A percentile compares a stretch with the other conserved stretches of the same genome.
Evolutionary conservation across 1,140 invertebrate species (phyloP).

Genomic region (Octopus bimaculoides): DNA sequence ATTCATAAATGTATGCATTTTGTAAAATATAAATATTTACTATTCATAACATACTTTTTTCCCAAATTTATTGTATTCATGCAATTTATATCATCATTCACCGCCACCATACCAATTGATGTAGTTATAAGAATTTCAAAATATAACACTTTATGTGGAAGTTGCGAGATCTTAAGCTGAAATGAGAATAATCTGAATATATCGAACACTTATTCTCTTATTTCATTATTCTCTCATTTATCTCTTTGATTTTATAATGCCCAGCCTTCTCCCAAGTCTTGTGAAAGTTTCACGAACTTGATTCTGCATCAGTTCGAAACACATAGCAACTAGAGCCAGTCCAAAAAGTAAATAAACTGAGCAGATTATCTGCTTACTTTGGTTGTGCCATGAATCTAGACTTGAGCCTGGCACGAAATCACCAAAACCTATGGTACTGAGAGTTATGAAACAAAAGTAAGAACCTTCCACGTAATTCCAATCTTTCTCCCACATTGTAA

Average conservation of each 20-base stretch:
- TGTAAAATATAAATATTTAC: too few relatives aligned
- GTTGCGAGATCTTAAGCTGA: too few relatives aligned
- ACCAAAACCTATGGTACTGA: slow-evolving; percentile 75
- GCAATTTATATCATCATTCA: too few relatives aligned
- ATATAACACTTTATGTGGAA: too few relatives aligned
- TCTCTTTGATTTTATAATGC: not conserved
- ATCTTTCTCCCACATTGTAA: slow-evolving; percentile 67
- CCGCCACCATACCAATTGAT: too few relatives aligned
- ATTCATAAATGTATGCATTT: too few relatives aligned
- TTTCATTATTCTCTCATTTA: not conserved
- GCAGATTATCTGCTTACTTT: slow-evolving; percentile 18
- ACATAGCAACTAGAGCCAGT: slow-evolving; percentile 22
- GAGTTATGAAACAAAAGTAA: slow-evolving; percentile 85
- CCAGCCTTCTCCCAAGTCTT: slow-evolving; percentile 54
- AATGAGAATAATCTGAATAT: too few relatives aligned
- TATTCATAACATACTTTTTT: too few relatives aligned
- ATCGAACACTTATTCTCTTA: too few relatives aligned
- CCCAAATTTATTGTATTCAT: too few relatives aligned
- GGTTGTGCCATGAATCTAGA: slow-evolving; percentile 8
- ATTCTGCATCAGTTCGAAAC: slow-evolving; percentile 34
- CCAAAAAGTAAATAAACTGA: slow-evolving; percentile 23
- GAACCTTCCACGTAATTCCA: slow-evolving; percentile 89
- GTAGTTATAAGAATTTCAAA: too few relatives aligned
- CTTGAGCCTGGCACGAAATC: slow-evolving; percentile 79
- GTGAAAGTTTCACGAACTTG: slow-evolving; percentile 64